phyloP scores from a whole-genome alignment of 2,888 invertebrate genomes.

The Euphydryas editha region DNA sequence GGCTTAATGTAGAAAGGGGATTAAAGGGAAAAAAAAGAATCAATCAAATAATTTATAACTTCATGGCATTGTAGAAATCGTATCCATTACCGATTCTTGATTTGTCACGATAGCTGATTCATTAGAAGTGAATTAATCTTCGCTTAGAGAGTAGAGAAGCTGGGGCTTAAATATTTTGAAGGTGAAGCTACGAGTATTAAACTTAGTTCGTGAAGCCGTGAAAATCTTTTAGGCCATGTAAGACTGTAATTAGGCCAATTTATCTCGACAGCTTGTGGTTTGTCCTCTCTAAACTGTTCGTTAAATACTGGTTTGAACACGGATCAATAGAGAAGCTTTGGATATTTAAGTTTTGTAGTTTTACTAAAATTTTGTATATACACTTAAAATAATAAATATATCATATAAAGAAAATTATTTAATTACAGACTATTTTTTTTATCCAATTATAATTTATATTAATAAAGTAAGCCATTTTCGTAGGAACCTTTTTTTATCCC shows the following conservation, averaged over 20 bases:
- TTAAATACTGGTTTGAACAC: slow-evolving; percentile 19
- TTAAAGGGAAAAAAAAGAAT: slow-evolving; percentile 54
- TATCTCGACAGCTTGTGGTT: slow-evolving; percentile 27
- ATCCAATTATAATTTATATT: slow-evolving; percentile 8
- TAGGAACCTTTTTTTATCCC: slow-evolving; percentile 4
- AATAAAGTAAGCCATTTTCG: slow-evolving; percentile 14
- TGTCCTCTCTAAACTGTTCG: slow-evolving; percentile 28
- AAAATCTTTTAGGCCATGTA: slow-evolving; percentile 16
- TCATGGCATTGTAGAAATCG: slow-evolving; percentile 66
- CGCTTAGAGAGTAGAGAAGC: slow-evolving; percentile 5
- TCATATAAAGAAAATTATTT: too few relatives aligned
- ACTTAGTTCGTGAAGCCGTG: slow-evolving; percentile 12
- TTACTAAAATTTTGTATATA: background rate
- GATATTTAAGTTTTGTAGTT: background rate
- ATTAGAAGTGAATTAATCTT: slow-evolving; percentile 56
- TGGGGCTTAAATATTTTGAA: slow-evolving; percentile 2
- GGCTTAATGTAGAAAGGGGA: background rate
- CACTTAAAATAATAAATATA: too few relatives aligned
- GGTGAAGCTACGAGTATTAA: background rate
- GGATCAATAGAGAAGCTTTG: slow-evolving; percentile 14
- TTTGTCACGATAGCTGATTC: slow-evolving; percentile 79
- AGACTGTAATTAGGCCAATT: slow-evolving; percentile 30
- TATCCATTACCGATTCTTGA: slow-evolving; percentile 74
- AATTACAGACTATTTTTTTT: too few relatives aligned
- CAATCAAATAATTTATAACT: slow-evolving; percentile 65